A percentile compares a stretch with the other conserved stretches of the same genome.
phyloP scores from a whole-genome alignment of 2,888 invertebrate species.

The Scaptomyza parva region DNA sequence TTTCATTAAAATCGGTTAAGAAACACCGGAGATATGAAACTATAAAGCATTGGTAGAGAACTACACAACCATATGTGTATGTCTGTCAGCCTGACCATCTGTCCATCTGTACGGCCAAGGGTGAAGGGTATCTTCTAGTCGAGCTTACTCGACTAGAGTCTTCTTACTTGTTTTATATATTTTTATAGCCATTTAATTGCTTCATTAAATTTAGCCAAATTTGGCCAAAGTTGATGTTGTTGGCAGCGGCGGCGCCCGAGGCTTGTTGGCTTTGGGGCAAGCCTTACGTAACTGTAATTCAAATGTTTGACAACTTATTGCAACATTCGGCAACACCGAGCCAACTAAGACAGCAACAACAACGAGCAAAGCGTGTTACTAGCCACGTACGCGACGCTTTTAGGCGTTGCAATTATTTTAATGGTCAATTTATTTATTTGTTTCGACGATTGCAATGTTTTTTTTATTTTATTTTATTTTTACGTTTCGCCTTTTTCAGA shows the following conservation, averaged over 20 bases:
- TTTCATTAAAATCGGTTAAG: too few species aligned
- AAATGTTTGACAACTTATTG: constrained; percentile 82
- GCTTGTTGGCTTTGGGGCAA: constrained; percentile 39
- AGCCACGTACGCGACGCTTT: constrained; percentile 76
- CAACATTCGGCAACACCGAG: constrained; percentile 63
- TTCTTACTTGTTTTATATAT: constrained; percentile 29
- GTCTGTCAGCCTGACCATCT: too few species aligned
- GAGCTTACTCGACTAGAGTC: too few species aligned
- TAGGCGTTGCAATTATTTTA: constrained; percentile 81
- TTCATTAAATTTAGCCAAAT: constrained; percentile 83
- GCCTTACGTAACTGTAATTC: constrained; percentile 79
- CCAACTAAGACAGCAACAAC: constrained; percentile 52
- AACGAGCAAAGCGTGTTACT: constrained; percentile 70
- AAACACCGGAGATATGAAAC: too few species aligned
- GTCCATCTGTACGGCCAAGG: too few species aligned
- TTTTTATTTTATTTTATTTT: constrained; percentile 27
- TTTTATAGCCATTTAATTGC: constrained; percentile 80
- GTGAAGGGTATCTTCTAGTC: too few species aligned
- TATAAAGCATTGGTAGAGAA: too few species aligned
- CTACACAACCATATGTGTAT: too few species aligned
- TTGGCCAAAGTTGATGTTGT: constrained; percentile 62
- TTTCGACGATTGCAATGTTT: constrained; percentile 54
- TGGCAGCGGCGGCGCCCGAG: constrained; percentile 37
- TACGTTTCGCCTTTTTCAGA: constrained; percentile 70
- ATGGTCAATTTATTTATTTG: constrained; percentile 81